Evolutionary conservation across 2,113 vertebrate genomes (phyloP).

Genomic region (Epinephelus cyanopodus): DNA sequence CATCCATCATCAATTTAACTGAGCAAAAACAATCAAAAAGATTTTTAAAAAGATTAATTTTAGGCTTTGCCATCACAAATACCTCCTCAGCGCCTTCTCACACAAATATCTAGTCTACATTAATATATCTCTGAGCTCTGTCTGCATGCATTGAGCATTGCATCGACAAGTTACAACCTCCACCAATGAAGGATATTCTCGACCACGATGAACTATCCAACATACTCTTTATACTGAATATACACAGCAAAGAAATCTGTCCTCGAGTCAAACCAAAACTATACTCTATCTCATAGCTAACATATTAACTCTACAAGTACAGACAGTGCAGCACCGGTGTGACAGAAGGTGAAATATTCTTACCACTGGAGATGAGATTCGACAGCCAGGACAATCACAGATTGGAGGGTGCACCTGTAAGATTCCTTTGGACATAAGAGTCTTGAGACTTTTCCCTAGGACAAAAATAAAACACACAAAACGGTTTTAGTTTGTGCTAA

Average conservation of each 20-base stretch:
- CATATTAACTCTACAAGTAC: background rate
- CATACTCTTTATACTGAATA: background rate
- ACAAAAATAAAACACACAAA: constrained; percentile 41
- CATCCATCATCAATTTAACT: background rate
- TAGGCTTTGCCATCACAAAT: background rate
- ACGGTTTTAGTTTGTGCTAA: constrained; percentile 11
- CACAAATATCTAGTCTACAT: background rate
- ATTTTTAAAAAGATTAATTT: background rate
- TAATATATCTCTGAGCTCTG: background rate
- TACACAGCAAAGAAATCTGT: background rate
- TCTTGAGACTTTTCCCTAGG: constrained; percentile 99
- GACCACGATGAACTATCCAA: background rate
- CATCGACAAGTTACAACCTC: constrained; percentile 9
- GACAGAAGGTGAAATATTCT: constrained; percentile 75
- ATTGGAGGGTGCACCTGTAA: constrained; percentile 99
- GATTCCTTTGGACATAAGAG: constrained; percentile 99
- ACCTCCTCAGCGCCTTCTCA: background rate
- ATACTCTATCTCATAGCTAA: background rate
- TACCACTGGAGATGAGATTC: constrained; percentile 99
- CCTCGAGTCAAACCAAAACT: constrained; percentile 12
- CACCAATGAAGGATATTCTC: constrained; percentile 2
- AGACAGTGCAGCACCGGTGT: background rate
- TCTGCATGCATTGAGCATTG: background rate
- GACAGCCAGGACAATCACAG: constrained; percentile 99
- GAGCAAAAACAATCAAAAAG: background rate